phyloP scores from a whole-genome alignment of 2,797 vertebrate genomes.

The Eleutherodactylus coqui region DNA sequence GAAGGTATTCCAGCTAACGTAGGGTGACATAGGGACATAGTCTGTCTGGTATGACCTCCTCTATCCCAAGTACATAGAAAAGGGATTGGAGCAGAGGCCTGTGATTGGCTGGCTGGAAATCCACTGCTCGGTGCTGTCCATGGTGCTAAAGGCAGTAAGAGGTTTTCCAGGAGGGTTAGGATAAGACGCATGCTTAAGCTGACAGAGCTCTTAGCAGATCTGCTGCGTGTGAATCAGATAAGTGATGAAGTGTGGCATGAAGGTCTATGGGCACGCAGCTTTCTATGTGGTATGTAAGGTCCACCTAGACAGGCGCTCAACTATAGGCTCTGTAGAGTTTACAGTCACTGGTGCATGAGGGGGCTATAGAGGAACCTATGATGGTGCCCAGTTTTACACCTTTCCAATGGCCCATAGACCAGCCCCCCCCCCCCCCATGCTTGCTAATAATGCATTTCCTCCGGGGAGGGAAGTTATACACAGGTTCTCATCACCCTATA shows the following conservation, averaged over 20 bases:
- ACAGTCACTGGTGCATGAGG: neutral
- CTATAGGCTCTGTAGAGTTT: neutral
- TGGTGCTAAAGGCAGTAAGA: conserved; percentile 49
- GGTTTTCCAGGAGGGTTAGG: conserved; percentile 12
- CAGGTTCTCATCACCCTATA: neutral
- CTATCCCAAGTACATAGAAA: neutral
- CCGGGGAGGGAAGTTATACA: neutral
- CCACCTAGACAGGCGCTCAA: neutral
- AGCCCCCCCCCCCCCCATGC: neutral
- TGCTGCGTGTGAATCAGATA: neutral
- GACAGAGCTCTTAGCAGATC: conserved; percentile 1
- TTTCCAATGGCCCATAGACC: neutral
- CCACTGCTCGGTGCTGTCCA: conserved; percentile 31
- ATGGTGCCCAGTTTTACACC: neutral
- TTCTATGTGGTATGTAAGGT: neutral
- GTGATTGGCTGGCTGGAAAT: conserved; percentile 35
- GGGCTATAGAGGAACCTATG: neutral
- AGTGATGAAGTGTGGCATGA: neutral
- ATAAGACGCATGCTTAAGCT: conserved; percentile 27
- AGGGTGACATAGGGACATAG: conserved; percentile 23
- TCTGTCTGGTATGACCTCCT: conserved; percentile 28
- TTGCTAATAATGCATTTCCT: neutral
- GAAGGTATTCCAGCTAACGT: neutral
- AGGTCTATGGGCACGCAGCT: neutral
- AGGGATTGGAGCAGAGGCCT: conserved; percentile 26